Percentiles rank a stretch among this genome's conserved stretches.
Evolutionary conservation across 2,888 invertebrate genomes (phyloP).

Genomic region (Steinernema hermaphroditum): DNA sequence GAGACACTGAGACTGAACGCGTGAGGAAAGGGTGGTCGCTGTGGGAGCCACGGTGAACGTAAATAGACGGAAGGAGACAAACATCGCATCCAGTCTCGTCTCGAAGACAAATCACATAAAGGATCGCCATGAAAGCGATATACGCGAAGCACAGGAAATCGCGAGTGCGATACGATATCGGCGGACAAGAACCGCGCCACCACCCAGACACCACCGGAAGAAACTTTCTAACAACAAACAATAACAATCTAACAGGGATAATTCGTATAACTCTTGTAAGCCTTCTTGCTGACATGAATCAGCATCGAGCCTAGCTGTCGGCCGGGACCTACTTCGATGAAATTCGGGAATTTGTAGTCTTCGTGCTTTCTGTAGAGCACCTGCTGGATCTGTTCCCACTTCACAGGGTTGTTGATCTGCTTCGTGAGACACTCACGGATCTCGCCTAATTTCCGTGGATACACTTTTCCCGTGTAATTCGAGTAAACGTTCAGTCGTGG

Average conservation of each 20-base stretch:
- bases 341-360: constrained; percentile 59
- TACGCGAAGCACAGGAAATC: too few relatives aligned
- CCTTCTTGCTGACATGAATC: constrained; percentile 61
- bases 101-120: too few relatives aligned
- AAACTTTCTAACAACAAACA: constrained; percentile 1
- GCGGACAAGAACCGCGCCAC: too few relatives aligned
- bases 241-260: constrained; percentile 42
- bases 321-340: constrained; percentile 64
- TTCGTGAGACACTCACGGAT: constrained; percentile 51
- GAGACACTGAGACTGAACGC: neutral
- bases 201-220: too few relatives aligned
- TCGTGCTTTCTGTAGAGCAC: constrained; percentile 59
- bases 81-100: too few relatives aligned
- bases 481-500: constrained; percentile 61
- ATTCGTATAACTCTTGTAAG: constrained; percentile 50
- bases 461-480: constrained; percentile 58
- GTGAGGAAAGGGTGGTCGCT: neutral
- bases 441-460: constrained; percentile 50
- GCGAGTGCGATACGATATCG: too few relatives aligned
- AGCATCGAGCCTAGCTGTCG: constrained; percentile 62
- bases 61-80: neutral
- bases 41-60: neutral
- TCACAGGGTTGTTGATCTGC: constrained; percentile 60
- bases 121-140: too few relatives aligned
- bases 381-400: constrained; percentile 66